Evolutionary conservation across 2,113 vertebrate species (phyloP).

Genomic region (Alosa alosa): DNA sequence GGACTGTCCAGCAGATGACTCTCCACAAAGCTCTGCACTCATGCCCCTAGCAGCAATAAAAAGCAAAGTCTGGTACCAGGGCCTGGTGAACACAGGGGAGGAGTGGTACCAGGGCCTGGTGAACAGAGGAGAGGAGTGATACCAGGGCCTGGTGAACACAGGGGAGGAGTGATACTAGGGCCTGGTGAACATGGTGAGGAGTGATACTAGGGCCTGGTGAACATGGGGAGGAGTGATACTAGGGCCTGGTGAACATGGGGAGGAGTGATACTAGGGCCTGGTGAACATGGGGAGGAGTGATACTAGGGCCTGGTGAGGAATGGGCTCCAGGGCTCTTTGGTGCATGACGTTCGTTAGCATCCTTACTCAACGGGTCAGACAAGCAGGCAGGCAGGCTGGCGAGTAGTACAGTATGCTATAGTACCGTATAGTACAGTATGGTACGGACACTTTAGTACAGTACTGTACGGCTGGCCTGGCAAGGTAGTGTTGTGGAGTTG

Average conservation of each 20-base stretch:
- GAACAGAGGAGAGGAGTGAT: too few species aligned
- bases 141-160: too few species aligned
- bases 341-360: not conserved
- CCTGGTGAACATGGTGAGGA: too few species aligned
- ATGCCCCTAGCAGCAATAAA: not conserved
- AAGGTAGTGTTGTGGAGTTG: not conserved
- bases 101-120: too few species aligned
- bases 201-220: too few species aligned
- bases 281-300: too few species aligned
- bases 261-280: not conserved
- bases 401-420: not conserved
- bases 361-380: not conserved
- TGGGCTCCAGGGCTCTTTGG: not conserved
- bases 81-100: not conserved
- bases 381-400: not conserved
- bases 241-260: not conserved
- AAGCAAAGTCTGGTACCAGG: not conserved
- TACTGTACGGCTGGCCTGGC: not conserved
- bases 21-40: not conserved
- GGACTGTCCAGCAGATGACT: not conserved
- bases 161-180: too few species aligned
- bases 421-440: not conserved
- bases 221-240: too few species aligned
- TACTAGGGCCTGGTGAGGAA: too few species aligned
- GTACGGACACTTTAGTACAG: not conserved